Evolutionary conservation across 1,140 invertebrate species (phyloP), one percentile per base, ranked within the genome.

Genomic region (Euwallacea fornicatus): DNA sequence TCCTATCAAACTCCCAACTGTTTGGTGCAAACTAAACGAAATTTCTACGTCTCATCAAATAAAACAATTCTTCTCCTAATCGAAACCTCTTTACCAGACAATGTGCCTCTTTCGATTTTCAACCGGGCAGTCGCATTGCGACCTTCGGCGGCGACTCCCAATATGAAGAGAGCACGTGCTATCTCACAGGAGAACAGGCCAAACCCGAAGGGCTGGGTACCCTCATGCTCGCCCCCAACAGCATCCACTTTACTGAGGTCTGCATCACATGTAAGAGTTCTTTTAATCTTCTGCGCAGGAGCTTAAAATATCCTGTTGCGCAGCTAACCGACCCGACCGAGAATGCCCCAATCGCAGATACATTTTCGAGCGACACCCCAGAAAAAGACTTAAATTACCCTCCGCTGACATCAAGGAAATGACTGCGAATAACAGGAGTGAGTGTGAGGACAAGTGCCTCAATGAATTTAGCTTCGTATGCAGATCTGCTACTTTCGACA

Each of bases 131-230:
- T 77, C 85, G 93, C 16, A 92, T 93, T 70, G 90, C 90, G 33
- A 91, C 91, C 0, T 93, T 90, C 78, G 92, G 90, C 64, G 90
- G 90, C 0, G 89, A 89, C 60, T 88, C 91, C 0, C 93, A 95
- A 77, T 96, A 95, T 77, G 93, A 95, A 79, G 93, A 95, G 78
- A 95, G 93, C 8, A 91, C 89, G n/a, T 96, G 94, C 79, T 93
- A 93, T 79, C 80, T 96, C 64, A 94, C 93, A 7, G 85, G 90
- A 8, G 93, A 95, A 80, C 91, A 93, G 78, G 86, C 91, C 76
- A 88, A 89, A 56, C 93, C 93, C 0, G 93, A 95, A 82, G 93
- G 93, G 13, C 91, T 93, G 42, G 93, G 93, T 15, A 92, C 89
- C 71, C 84, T 95, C 0, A 92, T 95, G 85, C 85, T 93, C 61